These are phyloP conservation scores for Vombatus ursinus DNA, from an alignment of 2,113 vertebrate species.

Conservation along the genomic window DNA sequence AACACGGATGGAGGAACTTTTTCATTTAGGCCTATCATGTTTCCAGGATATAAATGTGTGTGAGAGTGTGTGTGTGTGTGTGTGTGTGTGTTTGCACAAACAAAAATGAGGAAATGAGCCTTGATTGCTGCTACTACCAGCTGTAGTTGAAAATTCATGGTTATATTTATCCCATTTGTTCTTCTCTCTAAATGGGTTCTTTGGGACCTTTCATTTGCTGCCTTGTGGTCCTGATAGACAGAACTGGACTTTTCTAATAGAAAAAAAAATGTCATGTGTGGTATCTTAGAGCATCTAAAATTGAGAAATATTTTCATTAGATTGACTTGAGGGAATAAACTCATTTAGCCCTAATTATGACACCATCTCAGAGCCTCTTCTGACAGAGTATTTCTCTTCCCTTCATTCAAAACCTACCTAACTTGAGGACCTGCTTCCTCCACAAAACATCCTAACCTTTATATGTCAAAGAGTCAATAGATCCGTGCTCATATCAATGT, in stretches of 20 bases:
- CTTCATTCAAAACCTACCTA: not conserved
- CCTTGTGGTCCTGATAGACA: not conserved
- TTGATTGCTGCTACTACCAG: not conserved
- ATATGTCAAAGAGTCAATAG: not conserved
- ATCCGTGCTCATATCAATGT: not conserved
- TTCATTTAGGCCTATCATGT: not conserved
- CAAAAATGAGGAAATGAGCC: not conserved
- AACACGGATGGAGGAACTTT: not conserved
- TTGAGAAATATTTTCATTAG: not conserved
- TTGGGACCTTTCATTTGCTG: not conserved
- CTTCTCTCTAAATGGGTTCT: not conserved
- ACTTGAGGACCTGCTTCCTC: not conserved
- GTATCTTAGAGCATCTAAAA: not conserved
- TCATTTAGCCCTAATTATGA: not conserved
- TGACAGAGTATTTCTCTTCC: not conserved
- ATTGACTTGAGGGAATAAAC: not conserved
- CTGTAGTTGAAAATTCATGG: not conserved
- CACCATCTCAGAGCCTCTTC: not conserved
- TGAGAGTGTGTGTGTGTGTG: not conserved
- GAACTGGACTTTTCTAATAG: not conserved
- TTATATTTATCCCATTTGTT: not conserved
- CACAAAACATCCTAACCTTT: not conserved
- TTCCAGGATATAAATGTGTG: not conserved
- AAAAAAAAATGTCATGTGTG: not conserved
- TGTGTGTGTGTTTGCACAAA: not conserved